These are phyloP conservation scores for Enteromius treurensis DNA, from an alignment of 2,797 vertebrate genomes.

Conservation along the genomic window DNA sequence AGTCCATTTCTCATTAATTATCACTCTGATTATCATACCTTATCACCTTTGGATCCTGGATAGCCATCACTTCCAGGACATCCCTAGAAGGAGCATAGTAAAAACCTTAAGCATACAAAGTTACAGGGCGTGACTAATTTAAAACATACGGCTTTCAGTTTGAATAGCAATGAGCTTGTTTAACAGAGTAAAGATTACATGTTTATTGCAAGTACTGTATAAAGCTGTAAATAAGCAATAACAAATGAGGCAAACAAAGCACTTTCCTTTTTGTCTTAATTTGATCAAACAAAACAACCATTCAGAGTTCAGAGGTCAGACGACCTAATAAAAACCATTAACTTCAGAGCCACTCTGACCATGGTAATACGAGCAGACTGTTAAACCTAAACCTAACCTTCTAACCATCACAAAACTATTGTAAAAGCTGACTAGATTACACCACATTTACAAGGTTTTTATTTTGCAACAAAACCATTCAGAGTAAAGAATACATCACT, in stretches of 20 bases:
- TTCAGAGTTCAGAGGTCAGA: conserved; percentile 17
- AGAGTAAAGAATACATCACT: neutral
- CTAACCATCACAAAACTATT: neutral
- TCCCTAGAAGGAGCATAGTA: conserved; percentile 75
- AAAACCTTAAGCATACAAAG: conserved; percentile 34
- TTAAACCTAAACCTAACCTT: conserved; percentile 18
- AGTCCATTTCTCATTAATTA: conserved; percentile 12
- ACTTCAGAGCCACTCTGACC: conserved; percentile 14
- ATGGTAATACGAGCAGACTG: neutral
- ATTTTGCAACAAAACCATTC: neutral
- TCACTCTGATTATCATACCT: conserved; percentile 70
- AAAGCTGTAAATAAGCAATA: neutral
- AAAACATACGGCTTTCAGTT: neutral
- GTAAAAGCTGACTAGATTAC: neutral
- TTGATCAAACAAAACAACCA: neutral
- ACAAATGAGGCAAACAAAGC: neutral
- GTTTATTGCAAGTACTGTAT: neutral
- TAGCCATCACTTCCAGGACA: conserved; percentile 79
- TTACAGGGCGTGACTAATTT: neutral
- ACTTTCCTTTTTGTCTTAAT: neutral
- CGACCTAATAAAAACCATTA: conserved; percentile 15
- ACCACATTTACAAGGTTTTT: neutral
- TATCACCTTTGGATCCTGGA: conserved; percentile 86
- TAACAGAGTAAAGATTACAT: neutral
- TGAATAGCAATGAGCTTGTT: neutral